Conservation (phyloP, 2,113 vertebrate species). For the Ondatra zibethicus region DNA sequence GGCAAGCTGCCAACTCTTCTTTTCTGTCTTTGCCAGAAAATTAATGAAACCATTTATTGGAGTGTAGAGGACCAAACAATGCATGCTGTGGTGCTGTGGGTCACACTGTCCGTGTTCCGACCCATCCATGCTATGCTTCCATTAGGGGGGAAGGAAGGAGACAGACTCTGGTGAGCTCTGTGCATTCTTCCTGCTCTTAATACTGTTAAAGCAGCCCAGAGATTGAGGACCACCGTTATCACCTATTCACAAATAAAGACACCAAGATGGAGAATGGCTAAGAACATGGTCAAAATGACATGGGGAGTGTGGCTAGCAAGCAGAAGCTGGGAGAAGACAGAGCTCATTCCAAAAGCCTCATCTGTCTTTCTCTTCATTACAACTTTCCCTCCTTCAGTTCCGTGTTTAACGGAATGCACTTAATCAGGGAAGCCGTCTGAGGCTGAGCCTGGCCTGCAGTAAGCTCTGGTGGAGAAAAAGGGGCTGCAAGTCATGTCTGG, state of each 20-base stretch:
- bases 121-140: background rate
- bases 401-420: background rate
- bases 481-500: background rate
- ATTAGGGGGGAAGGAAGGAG: background rate
- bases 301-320: background rate
- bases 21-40: conserved; percentile 67
- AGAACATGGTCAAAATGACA: background rate
- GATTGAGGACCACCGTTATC: background rate
- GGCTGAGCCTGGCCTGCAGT: background rate
- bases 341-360: background rate
- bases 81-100: conserved; percentile 20
- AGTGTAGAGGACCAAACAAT: conserved; percentile 51
- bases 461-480: conserved; percentile 10
- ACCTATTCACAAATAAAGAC: conserved; percentile 24
- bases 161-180: background rate
- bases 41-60: conserved; percentile 73
- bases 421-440: background rate
- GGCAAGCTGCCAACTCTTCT: conserved; percentile 62
- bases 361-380: background rate
- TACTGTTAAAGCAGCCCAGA: background rate
- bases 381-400: background rate
- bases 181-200: background rate
- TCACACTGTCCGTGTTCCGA: background rate
- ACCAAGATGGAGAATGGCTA: background rate
- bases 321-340: background rate